Evolutionary conservation across 2,888 invertebrate species (phyloP).

Genomic region (Chalcosyrphus nemorum): DNA sequence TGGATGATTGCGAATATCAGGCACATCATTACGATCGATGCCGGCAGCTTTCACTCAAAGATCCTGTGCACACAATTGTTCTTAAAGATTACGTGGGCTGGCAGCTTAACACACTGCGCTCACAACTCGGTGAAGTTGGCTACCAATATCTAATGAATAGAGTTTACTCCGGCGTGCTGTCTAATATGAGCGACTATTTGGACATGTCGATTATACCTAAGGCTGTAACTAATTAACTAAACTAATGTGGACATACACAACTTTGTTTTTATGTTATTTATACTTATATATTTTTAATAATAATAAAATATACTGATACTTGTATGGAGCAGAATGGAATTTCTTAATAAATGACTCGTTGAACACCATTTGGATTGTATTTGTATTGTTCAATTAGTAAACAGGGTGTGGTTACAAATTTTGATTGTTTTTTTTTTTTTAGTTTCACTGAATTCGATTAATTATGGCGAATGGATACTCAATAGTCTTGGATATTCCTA

Average conservation of each 20-base stretch:
- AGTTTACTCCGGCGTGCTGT: constrained; percentile 88
- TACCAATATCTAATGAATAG: constrained; percentile 89
- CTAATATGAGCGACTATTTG: constrained; percentile 86
- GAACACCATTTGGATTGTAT: constrained; percentile 36
- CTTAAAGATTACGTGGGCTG: constrained; percentile 88
- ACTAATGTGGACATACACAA: constrained; percentile 66
- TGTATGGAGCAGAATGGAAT: constrained; percentile 58
- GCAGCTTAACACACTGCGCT: constrained; percentile 87
- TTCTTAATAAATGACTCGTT: constrained; percentile 69
- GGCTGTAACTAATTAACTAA: constrained; percentile 69
- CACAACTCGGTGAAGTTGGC: constrained; percentile 88
- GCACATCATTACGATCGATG: constrained; percentile 89
- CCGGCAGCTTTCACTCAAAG: constrained; percentile 86
- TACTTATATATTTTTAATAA: constrained; percentile 72
- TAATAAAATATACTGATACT: constrained; percentile 57
- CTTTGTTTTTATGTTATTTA: constrained; percentile 71
- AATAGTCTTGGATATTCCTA: too few relatives aligned
- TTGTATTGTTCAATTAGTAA: neutral
- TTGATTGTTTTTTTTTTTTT: too few relatives aligned
- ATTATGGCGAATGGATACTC: too few relatives aligned
- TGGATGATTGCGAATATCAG: constrained; percentile 84
- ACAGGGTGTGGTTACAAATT: too few relatives aligned
- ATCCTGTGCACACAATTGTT: constrained; percentile 91
- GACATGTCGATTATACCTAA: constrained; percentile 75
- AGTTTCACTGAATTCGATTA: too few relatives aligned